These are phyloP conservation scores for Sinocyclocheilus anshuiensis DNA, from an alignment of 2,113 vertebrate genomes.

Conservation along the genomic window DNA sequence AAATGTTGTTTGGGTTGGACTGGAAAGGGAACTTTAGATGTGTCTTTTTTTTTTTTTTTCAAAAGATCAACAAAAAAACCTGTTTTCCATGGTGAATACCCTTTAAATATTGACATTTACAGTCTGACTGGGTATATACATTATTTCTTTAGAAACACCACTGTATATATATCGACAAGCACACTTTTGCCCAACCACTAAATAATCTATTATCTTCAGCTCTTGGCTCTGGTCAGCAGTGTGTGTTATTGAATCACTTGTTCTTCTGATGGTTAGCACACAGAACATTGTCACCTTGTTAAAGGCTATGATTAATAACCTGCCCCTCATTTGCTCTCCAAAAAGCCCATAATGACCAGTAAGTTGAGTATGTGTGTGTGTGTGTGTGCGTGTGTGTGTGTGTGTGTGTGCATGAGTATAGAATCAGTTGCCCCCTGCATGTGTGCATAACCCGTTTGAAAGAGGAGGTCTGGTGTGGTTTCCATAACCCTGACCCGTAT, in stretches of 20 bases:
- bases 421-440: constrained; percentile 73
- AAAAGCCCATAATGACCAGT: constrained; percentile 62
- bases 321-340: constrained; percentile 43
- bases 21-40: too few species aligned
- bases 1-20: too few species aligned
- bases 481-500: constrained; percentile 67
- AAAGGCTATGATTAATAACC: constrained; percentile 68
- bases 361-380: constrained; percentile 35
- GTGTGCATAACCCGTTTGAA: constrained; percentile 57
- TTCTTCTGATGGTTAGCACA: constrained; percentile 23
- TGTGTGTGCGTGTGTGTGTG: constrained; percentile 44
- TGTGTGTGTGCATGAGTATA: constrained; percentile 51
- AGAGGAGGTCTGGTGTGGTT: constrained; percentile 47
- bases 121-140: neutral
- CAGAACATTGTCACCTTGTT: constrained; percentile 67
- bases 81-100: too few species aligned
- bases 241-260: neutral
- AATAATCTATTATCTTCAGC: neutral
- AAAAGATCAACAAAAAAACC: too few species aligned
- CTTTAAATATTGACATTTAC: neutral
- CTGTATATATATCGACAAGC: neutral
- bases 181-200: neutral
- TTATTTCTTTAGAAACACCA: neutral
- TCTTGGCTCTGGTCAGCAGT: neutral
- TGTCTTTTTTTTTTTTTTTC: too few species aligned